Percentiles rank a stretch among this genome's conserved stretches.
Conservation (phyloP, 2,888 invertebrate species). For the Dolichopus griseipennis region DNA sequence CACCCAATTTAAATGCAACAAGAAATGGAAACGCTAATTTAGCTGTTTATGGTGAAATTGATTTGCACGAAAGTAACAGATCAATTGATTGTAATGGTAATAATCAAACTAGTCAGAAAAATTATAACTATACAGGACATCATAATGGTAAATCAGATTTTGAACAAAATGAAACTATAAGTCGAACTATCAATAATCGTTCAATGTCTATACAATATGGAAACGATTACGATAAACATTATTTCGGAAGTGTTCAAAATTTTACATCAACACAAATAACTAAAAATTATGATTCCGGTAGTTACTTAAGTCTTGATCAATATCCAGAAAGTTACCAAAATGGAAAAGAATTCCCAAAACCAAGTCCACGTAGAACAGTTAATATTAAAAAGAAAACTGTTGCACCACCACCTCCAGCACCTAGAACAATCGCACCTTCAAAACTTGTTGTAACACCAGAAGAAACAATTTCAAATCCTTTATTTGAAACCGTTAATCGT, state of each 20-base stretch:
- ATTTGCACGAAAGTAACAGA: slow-evolving; percentile 23
- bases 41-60: slow-evolving; percentile 12
- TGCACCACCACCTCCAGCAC: slow-evolving; percentile 36
- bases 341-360: slow-evolving; percentile 32
- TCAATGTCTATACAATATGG: slow-evolving; percentile 24
- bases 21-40: background rate
- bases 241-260: slow-evolving; percentile 23
- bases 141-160: background rate
- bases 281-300: slow-evolving; percentile 7
- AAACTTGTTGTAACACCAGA: slow-evolving; percentile 28
- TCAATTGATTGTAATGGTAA: slow-evolving; percentile 37
- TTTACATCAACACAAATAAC: slow-evolving; percentile 11
- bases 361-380: slow-evolving; percentile 36
- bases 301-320: slow-evolving; percentile 13
- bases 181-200: slow-evolving; percentile 17
- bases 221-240: slow-evolving; percentile 13
- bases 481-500: background rate
- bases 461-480: slow-evolving; percentile 9
- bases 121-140: slow-evolving; percentile 18
- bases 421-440: slow-evolving; percentile 21
- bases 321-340: background rate
- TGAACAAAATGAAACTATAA: slow-evolving; percentile 17
- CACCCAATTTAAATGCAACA: slow-evolving; percentile 32
- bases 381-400: slow-evolving; percentile 34
- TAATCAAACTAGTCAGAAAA: slow-evolving; percentile 24